Percentiles rank a stretch among this genome's conserved stretches.
Conservation (phyloP, 2,888 invertebrate genomes). For the Dioctria rufipes region DNA sequence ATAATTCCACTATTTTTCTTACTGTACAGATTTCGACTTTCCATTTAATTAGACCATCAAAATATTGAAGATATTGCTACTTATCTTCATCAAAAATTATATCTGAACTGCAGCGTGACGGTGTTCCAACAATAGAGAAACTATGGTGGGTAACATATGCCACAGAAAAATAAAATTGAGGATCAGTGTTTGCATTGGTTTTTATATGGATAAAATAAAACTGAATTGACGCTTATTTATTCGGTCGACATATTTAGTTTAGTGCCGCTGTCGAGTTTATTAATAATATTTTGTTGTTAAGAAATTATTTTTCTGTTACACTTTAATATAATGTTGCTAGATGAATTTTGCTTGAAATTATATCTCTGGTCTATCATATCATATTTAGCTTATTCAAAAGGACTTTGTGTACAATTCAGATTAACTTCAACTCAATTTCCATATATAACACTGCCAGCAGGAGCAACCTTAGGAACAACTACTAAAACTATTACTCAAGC, state of each 20-base stretch:
- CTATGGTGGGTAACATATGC: background rate
- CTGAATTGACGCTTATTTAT: background rate
- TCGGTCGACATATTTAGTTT: background rate
- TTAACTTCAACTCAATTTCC: slow-evolving; percentile 65
- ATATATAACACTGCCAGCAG: slow-evolving; percentile 64
- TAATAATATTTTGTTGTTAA: too few relatives aligned
- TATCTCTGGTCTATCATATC: slow-evolving; percentile 69
- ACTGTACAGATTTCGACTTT: too few relatives aligned
- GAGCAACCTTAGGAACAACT: slow-evolving; percentile 61
- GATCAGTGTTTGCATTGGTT: background rate
- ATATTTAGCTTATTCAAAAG: slow-evolving; percentile 69
- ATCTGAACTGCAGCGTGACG: too few relatives aligned
- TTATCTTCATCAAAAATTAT: too few relatives aligned
- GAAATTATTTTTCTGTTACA: background rate
- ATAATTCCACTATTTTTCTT: too few relatives aligned
- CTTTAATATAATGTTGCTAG: slow-evolving; percentile 63
- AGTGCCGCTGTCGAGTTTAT: background rate
- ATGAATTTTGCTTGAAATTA: slow-evolving; percentile 68
- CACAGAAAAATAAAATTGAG: background rate
- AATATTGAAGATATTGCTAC: too few relatives aligned
- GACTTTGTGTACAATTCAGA: slow-evolving; percentile 65
- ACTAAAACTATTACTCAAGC: slow-evolving; percentile 45
- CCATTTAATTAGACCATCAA: too few relatives aligned
- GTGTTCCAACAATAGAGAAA: background rate
- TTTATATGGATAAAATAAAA: background rate